Percentiles rank a stretch among this genome's conserved stretches.
Evolutionary conservation across 1,140 invertebrate genomes (phyloP).

Genomic region (Chironomus tepperi): DNA sequence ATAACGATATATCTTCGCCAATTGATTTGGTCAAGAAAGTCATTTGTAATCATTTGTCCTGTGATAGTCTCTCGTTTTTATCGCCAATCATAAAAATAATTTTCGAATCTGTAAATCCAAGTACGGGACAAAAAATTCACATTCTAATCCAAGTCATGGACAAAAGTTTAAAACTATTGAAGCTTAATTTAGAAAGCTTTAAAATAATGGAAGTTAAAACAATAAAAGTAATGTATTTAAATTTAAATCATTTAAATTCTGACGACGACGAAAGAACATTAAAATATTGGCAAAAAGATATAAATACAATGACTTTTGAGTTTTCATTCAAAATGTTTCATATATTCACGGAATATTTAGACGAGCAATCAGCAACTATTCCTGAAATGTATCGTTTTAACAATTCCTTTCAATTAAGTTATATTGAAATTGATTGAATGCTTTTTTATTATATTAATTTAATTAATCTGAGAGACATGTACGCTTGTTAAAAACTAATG

Average conservation of each 20-base stretch:
- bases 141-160: not conserved
- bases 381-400: not conserved
- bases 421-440: not conserved
- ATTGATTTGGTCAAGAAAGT: not conserved
- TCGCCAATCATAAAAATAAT: not conserved
- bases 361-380: not conserved
- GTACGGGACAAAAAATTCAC: not conserved
- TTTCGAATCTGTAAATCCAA: not conserved
- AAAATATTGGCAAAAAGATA: slow-evolving; percentile 17
- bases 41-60: not conserved
- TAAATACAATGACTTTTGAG: not conserved
- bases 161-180: not conserved
- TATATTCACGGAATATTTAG: not conserved
- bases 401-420: slow-evolving; percentile 16
- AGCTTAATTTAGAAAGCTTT: not conserved
- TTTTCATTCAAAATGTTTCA: slow-evolving; percentile 5
- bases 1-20: not conserved
- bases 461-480: too few relatives aligned
- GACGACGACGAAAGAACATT: not conserved
- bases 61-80: not conserved
- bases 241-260: not conserved
- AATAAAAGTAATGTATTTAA: slow-evolving; percentile 4
- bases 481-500: too few relatives aligned
- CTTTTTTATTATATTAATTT: too few relatives aligned
- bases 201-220: not conserved